These are phyloP conservation scores for Ceryle rudis DNA, from an alignment of 2,797 vertebrate species.

Conservation along the genomic window DNA sequence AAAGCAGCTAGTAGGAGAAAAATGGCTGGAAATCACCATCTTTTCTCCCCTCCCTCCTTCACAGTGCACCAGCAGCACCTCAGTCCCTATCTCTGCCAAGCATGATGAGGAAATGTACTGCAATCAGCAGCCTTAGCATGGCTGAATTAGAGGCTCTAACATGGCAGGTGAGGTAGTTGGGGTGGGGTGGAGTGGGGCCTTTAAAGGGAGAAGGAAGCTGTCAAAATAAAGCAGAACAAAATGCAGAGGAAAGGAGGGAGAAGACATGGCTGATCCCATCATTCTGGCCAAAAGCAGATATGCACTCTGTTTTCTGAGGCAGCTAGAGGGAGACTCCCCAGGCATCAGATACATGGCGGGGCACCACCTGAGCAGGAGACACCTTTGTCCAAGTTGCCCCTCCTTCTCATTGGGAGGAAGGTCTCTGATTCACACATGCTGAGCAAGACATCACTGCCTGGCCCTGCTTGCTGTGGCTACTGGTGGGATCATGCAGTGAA, in stretches of 20 bases:
- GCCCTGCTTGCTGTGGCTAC: not conserved
- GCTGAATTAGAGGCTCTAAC: not conserved
- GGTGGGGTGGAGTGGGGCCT: too few species aligned
- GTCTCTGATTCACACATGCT: not conserved
- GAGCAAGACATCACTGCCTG: not conserved
- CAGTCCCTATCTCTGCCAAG: not conserved
- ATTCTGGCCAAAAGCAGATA: not conserved
- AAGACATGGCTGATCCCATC: not conserved
- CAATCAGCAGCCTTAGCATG: not conserved
- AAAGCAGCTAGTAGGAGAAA: not conserved
- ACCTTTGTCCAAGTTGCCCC: not conserved
- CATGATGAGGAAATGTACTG: not conserved
- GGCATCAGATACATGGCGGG: not conserved
- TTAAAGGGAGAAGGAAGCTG: not conserved
- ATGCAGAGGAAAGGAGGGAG: not conserved
- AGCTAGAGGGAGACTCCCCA: too few species aligned
- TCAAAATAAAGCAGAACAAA: not conserved
- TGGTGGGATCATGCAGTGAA: not conserved
- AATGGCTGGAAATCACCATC: not conserved
- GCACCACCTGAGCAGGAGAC: not conserved
- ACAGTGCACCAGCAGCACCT: fast-evolving
- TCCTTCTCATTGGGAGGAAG: not conserved
- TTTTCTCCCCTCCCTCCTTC: not conserved
- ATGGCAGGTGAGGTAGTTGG: not conserved
- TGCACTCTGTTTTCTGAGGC: not conserved